Conservation (phyloP, 2,888 invertebrate genomes). For the Neoscelio sp. region DNA sequence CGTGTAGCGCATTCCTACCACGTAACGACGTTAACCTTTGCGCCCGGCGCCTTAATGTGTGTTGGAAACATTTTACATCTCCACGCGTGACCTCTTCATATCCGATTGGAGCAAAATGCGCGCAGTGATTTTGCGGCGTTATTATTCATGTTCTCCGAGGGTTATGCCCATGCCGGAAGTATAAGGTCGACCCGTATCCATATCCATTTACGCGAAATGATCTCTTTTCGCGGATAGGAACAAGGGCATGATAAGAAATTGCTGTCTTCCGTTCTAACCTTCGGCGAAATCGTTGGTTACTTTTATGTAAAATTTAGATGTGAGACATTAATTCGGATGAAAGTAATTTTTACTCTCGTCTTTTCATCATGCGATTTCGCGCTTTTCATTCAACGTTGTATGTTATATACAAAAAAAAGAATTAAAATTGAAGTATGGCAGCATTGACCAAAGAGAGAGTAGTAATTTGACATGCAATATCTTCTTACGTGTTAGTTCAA, state of each 20-base stretch:
- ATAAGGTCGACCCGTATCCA: not conserved
- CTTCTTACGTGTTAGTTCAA: not conserved
- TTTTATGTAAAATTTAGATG: constrained; percentile 11
- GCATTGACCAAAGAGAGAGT: constrained; percentile 72
- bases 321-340: constrained; percentile 2
- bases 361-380: constrained; percentile 10
- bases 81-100: constrained; percentile 60
- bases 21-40: constrained; percentile 76
- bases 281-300: constrained; percentile 4
- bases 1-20: constrained; percentile 72
- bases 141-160: constrained; percentile 11
- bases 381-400: too few species aligned
- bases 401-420: constrained; percentile 40
- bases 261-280: constrained; percentile 10
- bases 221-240: constrained; percentile 5
- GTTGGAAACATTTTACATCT: constrained; percentile 69
- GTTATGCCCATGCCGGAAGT: constrained; percentile 3
- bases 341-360: constrained; percentile 12
- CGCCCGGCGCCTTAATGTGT: constrained; percentile 68
- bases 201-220: constrained; percentile 16
- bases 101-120: constrained; percentile 58
- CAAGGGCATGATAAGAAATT: constrained; percentile 19
- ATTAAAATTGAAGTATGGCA: constrained; percentile 78
- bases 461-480: constrained; percentile 7
- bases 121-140: constrained; percentile 12